Evolutionary conservation across 2,888 invertebrate species (phyloP).

Genomic region (Clusia tigrina): DNA sequence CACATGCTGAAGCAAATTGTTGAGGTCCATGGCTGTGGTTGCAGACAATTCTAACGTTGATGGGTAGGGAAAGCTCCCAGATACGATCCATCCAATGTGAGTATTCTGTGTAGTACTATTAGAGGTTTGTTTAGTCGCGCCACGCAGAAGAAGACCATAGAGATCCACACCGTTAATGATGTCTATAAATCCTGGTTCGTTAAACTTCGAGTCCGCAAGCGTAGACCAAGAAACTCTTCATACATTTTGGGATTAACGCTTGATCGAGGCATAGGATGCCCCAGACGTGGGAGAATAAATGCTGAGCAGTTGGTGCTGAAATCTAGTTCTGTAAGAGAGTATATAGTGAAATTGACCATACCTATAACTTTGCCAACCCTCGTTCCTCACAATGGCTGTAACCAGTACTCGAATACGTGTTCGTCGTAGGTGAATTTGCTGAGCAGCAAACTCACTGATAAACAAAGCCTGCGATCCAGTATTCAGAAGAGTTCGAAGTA

Average conservation of each 20-base stretch:
- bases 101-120: too few relatives aligned
- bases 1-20: neutral
- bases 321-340: neutral
- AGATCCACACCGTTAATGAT: too few relatives aligned
- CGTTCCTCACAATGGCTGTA: neutral
- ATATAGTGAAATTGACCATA: neutral
- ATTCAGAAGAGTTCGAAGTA: constrained; percentile 24
- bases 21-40: neutral
- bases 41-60: neutral
- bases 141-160: too few relatives aligned
- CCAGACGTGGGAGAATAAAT: too few relatives aligned
- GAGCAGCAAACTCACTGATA: constrained; percentile 31
- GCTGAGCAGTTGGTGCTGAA: too few relatives aligned
- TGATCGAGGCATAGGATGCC: too few relatives aligned
- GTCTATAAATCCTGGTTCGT: too few relatives aligned
- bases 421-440: constrained; percentile 28
- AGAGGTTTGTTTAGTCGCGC: too few relatives aligned
- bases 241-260: too few relatives aligned
- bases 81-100: neutral
- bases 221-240: too few relatives aligned
- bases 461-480: constrained; percentile 29
- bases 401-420: neutral
- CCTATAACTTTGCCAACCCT: too few relatives aligned
- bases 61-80: neutral
- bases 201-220: too few relatives aligned